Evolutionary conservation across 1,140 invertebrate genomes (phyloP).

Genomic region (Bilobella aurantiaca): DNA sequence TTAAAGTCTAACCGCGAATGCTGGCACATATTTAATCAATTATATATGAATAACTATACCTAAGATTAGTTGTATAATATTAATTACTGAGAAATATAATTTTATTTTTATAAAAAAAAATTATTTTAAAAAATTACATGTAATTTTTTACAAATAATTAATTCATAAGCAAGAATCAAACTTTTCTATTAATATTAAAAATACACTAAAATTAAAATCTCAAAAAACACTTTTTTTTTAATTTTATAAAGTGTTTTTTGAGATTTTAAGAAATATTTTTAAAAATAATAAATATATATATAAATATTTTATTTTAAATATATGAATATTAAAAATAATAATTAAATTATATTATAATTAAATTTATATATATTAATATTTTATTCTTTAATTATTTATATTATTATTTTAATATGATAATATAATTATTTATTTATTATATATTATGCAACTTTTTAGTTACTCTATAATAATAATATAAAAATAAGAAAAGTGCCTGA

Average conservation of each 20-base stretch:
- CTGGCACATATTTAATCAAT: slow-evolving; percentile 47
- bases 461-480: slow-evolving; percentile 6
- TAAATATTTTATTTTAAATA: background rate
- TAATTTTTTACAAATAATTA: slow-evolving; percentile 19
- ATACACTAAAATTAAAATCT: background rate
- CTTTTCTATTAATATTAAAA: slow-evolving; percentile 27
- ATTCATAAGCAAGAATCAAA: slow-evolving; percentile 34
- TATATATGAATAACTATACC: slow-evolving; percentile 35
- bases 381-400: background rate
- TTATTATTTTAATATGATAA: background rate
- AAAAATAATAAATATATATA: background rate
- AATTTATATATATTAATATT: slow-evolving; percentile 14
- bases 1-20: slow-evolving; percentile 49
- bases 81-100: no score
- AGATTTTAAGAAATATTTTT: slow-evolving; percentile 1
- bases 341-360: slow-evolving; percentile 3
- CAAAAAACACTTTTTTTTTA: slow-evolving; percentile 7
- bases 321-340: slow-evolving; percentile 15
- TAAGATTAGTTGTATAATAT: slow-evolving; percentile 32
- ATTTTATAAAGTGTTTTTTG: background rate
- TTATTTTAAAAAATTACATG: slow-evolving; percentile 19
- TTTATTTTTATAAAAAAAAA: background rate
- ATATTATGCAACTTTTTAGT: background rate
- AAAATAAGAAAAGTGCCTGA: slow-evolving; percentile 29
- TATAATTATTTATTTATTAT: background rate